Evolutionary conservation across 2,888 invertebrate genomes (phyloP).

Genomic region (Torymus tubicola): DNA sequence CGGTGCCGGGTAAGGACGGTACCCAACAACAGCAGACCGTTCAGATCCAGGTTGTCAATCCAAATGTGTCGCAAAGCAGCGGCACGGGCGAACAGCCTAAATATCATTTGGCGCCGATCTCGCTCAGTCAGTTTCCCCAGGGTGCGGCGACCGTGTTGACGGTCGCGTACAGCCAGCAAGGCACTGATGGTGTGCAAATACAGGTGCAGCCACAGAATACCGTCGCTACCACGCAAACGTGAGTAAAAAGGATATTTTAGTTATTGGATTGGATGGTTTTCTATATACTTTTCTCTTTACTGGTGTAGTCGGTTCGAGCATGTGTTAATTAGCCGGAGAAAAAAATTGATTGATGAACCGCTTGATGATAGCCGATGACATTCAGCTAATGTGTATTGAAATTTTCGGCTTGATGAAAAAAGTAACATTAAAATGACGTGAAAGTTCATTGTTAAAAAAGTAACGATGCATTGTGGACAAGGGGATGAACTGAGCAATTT

Average conservation of each 20-base stretch:
- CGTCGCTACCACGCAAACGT: conserved; percentile 75
- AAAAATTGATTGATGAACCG: not conserved
- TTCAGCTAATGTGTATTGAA: too few relatives aligned
- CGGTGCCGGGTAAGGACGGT: conserved; percentile 86
- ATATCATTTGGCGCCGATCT: conserved; percentile 86
- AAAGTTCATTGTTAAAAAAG: too few relatives aligned
- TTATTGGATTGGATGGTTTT: not conserved
- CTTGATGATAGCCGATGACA: too few relatives aligned
- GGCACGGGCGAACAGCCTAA: conserved; percentile 81
- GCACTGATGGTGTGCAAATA: conserved; percentile 78
- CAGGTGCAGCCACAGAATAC: conserved; percentile 75
- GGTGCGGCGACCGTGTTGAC: conserved; percentile 85
- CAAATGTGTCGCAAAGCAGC: conserved; percentile 78
- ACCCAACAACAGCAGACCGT: conserved; percentile 84
- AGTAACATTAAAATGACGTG: too few relatives aligned
- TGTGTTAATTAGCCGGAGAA: not conserved
- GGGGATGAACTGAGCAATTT: too few relatives aligned
- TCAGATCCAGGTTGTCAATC: conserved; percentile 86
- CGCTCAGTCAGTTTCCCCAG: conserved; percentile 86
- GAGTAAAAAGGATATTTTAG: conserved; percentile 54
- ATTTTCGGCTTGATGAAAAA: too few relatives aligned
- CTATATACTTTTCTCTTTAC: not conserved
- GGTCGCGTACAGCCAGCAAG: conserved; percentile 83
- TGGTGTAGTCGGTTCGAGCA: not conserved
- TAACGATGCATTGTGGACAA: too few relatives aligned